phyloP scores from a whole-genome alignment of 2,797 vertebrate genomes.

The Peromyscus melanophrys region DNA sequence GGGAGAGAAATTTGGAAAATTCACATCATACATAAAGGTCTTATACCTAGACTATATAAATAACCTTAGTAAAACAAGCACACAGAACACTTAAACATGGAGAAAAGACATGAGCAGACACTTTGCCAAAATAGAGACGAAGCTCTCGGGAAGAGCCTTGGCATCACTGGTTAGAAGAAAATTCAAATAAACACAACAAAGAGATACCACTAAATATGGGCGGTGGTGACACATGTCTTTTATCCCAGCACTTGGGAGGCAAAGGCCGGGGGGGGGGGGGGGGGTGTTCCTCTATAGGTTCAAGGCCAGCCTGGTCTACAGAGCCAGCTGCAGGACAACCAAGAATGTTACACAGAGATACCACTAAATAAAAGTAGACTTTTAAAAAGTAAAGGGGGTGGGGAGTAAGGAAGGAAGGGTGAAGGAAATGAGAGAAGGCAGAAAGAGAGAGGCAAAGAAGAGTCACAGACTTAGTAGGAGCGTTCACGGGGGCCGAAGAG shows the following conservation, averaged over 20 bases:
- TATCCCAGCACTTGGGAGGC: background rate
- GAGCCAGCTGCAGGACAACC: background rate
- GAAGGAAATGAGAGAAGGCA: background rate
- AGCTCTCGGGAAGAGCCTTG: background rate
- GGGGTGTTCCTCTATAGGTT: background rate
- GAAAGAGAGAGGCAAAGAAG: background rate
- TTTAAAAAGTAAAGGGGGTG: background rate
- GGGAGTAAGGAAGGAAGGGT: background rate
- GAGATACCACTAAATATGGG: background rate
- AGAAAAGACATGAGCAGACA: background rate
- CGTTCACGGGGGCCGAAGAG: background rate
- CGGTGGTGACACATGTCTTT: background rate
- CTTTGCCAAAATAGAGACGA: background rate
- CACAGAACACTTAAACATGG: background rate
- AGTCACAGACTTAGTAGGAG: background rate
- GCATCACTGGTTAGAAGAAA: background rate
- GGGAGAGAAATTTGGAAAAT: slow-evolving; percentile 52
- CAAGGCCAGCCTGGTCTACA: background rate
- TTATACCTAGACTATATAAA: slow-evolving; percentile 4
- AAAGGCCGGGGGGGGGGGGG: background rate
- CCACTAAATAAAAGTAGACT: background rate
- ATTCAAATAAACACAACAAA: background rate
- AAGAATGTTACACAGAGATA: background rate
- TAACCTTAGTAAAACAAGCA: slow-evolving; percentile 28
- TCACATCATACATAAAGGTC: background rate